Evolutionary conservation across 2,113 vertebrate species (phyloP).

Genomic region (Rafetus swinhoei): DNA sequence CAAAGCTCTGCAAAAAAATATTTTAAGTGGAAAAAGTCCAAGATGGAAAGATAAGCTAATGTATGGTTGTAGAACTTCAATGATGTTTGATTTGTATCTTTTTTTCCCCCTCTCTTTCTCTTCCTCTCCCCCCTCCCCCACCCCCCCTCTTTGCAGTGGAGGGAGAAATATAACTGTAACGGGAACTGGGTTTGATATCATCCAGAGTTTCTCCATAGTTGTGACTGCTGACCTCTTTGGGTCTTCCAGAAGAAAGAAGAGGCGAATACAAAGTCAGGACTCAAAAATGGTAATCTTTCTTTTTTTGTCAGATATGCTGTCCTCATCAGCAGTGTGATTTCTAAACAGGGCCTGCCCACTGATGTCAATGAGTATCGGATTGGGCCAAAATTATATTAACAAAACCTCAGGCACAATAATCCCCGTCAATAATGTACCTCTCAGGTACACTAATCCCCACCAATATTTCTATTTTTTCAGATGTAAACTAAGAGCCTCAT

Average conservation of each 20-base stretch:
- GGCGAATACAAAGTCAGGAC: neutral
- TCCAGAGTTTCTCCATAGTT: conserved; percentile 89
- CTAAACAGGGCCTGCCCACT: neutral
- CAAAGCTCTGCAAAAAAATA: neutral
- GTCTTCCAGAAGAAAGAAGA: conserved; percentile 66
- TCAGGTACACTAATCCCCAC: neutral
- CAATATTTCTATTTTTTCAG: neutral
- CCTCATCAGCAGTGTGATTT: neutral
- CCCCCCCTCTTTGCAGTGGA: conserved; percentile 76
- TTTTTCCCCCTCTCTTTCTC: neutral
- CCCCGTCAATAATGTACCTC: neutral
- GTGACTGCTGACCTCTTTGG: conserved; percentile 75
- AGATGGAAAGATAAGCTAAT: neutral
- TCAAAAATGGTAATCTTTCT: conserved; percentile 44
- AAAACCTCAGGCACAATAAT: neutral
- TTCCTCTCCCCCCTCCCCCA: too few species aligned
- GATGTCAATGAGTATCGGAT: neutral
- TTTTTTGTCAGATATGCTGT: neutral
- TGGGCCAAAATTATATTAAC: neutral
- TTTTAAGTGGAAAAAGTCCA: neutral
- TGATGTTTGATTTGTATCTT: conserved; percentile 19
- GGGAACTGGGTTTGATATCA: conserved; percentile 88
- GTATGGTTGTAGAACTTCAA: neutral
- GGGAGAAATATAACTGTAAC: conserved; percentile 88
- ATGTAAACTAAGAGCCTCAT: neutral